Base-by-base conservation (phyloP, 1,140 invertebrate species). In the Delia radicum region DNA sequence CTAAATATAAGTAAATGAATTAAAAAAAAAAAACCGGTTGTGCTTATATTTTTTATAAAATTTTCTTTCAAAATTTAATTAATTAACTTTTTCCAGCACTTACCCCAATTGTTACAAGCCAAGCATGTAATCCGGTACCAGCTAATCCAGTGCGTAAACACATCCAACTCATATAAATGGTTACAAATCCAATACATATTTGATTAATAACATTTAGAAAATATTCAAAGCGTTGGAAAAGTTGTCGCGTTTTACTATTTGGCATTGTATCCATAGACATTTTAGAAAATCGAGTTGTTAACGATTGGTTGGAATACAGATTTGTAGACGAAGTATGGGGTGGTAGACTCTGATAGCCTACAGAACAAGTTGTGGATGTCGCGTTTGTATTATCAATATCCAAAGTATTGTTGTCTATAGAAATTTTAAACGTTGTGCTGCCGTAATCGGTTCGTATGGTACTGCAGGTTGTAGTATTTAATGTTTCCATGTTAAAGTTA, bases 51-150 rank as follows among this genome's bases (percentile, higher is more conserved):
- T n/a, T n/a, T n/a, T n/a, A n/a, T n/a, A n/a, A n/a, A n/a, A n/a
- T n/a, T n/a, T n/a, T n/a, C 33, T 37, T 13, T 2, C 33, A 2
- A 10, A 37, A 37, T 37, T 37, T 2, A 37, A 21, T 1, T 1
- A 55, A 18, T 1, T 0, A 63, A 27, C 24, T 28, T 63, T 28
- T 13, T 31, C 29, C 55, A 13, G 21, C 1, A 78, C 79, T 78
- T 81, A 85, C 83, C n/a, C 83, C 83, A 28, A 85, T 81, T 29
- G 83, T 85, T 1, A 82, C 82, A n/a, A 85, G 74, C 79, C 80
- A 85, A 37, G 82, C 83, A 33, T 85, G 83, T 15, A 85, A 48
- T 0, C 76, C 21, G 1, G 82, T 84, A 18, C 77, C 77, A 7
- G 28, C 21, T 0, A 83, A 61, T n/a, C 81, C 81, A 0, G 81